Evolutionary conservation across 2,797 vertebrate genomes (phyloP).

Genomic region (Prionace glauca): DNA sequence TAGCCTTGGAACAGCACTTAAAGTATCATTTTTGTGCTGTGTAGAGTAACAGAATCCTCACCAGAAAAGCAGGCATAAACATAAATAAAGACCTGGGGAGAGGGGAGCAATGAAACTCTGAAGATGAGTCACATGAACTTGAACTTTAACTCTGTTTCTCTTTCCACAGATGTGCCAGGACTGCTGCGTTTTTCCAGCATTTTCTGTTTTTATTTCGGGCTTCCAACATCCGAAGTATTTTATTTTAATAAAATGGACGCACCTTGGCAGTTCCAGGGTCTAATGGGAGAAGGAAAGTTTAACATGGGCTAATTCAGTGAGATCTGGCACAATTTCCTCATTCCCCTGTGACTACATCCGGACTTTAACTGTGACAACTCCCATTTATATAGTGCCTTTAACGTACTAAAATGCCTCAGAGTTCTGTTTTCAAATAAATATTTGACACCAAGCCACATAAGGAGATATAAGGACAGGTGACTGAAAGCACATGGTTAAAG

Average conservation of each 20-base stretch:
- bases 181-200: too few species aligned
- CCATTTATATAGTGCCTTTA: not conserved
- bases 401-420: not conserved
- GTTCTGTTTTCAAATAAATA: not conserved
- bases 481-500: not conserved
- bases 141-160: too few species aligned
- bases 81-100: not conserved
- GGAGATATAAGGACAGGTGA: not conserved
- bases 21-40: too few species aligned
- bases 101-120: not conserved
- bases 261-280: not conserved
- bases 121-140: too few species aligned
- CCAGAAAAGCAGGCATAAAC: not conserved
- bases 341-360: not conserved
- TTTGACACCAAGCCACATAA: not conserved
- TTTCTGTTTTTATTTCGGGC: too few species aligned
- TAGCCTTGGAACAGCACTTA: not conserved
- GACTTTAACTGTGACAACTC: not conserved
- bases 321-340: not conserved
- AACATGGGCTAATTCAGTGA: not conserved
- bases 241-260: too few species aligned
- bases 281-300: not conserved
- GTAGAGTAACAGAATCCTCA: not conserved
- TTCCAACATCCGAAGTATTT: too few species aligned
- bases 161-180: too few species aligned